Conservation (phyloP, 2,888 invertebrate genomes). For the Epistrophe eligans region DNA sequence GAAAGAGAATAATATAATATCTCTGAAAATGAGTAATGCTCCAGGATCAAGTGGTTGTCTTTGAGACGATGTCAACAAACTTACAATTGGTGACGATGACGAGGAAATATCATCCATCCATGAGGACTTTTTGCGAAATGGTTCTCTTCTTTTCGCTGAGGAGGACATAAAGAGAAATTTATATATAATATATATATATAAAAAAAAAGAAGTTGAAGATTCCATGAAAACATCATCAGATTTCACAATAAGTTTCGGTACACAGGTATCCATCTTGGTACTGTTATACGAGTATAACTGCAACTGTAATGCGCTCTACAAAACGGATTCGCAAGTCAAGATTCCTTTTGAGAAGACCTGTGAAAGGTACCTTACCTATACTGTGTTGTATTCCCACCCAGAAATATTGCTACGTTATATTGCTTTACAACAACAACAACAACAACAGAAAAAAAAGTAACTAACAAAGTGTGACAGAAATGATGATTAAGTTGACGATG, state of each 20-base stretch:
- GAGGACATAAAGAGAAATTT: not conserved
- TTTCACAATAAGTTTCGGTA: constrained; percentile 50
- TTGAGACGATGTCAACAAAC: constrained; percentile 76
- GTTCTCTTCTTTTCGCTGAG: constrained; percentile 8
- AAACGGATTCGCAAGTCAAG: constrained; percentile 53
- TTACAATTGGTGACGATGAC: constrained; percentile 67
- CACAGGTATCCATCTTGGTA: constrained; percentile 12
- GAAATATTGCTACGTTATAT: constrained; percentile 7
- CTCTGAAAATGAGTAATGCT: constrained; percentile 73
- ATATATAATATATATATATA: not conserved
- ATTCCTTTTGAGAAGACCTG: constrained; percentile 41
- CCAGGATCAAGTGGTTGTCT: constrained; percentile 68
- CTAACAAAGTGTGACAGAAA: constrained; percentile 71
- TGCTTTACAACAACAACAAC: constrained; percentile 45
- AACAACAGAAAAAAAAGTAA: constrained; percentile 24
- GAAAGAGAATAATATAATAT: constrained; percentile 68
- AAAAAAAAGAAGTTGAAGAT: constrained; percentile 29
- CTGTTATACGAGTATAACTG: not conserved
- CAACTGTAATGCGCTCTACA: constrained; percentile 2
- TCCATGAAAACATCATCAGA: constrained; percentile 52
- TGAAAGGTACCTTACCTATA: no score
- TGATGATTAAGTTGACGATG: constrained; percentile 49
- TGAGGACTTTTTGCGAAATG: constrained; percentile 22
- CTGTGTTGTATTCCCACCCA: constrained; percentile 1
- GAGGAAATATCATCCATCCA: constrained; percentile 27